Percentiles rank a stretch among this genome's conserved stretches.
These are phyloP conservation scores for Fragum whitleyi DNA, from an alignment of 2,888 invertebrate species.

Conservation along the genomic window DNA sequence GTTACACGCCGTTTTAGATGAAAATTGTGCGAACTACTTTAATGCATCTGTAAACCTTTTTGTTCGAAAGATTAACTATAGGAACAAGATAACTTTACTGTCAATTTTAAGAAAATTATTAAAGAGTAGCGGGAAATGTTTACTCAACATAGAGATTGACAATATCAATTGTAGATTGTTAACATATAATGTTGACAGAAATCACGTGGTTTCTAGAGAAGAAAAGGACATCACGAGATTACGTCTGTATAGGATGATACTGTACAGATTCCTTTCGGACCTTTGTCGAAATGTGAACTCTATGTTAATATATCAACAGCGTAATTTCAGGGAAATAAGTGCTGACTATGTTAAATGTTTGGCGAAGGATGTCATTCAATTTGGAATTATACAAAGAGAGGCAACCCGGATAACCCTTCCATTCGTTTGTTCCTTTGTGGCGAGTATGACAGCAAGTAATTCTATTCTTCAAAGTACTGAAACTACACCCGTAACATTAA, in stretches of 20 bases:
- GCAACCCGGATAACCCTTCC: no score
- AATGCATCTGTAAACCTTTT: constrained; percentile 19
- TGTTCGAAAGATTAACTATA: neutral
- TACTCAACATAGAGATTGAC: neutral
- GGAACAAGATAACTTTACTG: neutral
- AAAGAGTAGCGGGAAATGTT: neutral
- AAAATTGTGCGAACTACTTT: constrained; percentile 34
- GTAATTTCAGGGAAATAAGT: no score
- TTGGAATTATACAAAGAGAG: no score
- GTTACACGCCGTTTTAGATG: neutral
- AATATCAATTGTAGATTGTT: neutral
- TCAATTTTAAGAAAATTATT: no score
- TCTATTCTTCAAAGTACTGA: no score
- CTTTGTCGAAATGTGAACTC: neutral
- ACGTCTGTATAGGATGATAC: neutral
- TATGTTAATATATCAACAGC: neutral
- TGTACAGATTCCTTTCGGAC: neutral
- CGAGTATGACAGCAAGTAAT: no score
- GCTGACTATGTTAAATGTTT: no score
- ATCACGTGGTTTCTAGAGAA: no score
- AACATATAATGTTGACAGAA: neutral
- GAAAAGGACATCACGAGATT: neutral
- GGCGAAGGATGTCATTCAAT: no score
- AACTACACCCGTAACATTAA: no score
- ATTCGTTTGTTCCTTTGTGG: no score